Evolutionary conservation across 2,797 vertebrate species (phyloP), one percentile per base, ranked within the genome.

Genomic region (Darevskia nairensis): DNA sequence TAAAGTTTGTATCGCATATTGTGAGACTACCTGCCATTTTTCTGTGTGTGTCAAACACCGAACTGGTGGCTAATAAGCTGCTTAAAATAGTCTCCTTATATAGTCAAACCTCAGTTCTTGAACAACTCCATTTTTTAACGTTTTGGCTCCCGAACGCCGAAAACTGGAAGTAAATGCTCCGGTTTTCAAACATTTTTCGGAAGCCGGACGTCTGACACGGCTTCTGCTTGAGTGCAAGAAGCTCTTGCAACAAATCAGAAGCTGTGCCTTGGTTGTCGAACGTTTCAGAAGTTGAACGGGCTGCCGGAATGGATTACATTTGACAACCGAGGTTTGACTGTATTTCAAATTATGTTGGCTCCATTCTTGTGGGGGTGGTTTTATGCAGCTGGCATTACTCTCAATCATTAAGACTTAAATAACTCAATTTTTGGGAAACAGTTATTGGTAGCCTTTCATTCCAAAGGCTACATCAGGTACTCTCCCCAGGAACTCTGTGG

Each of bases 11-110:
- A 41, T 72, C 81, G 6, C 9, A 2, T 8, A 89, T 44, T 71
- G 39, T 59, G 84, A 88, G 84, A 76, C n/a, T 88, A 80, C 75
- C 9, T 78, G 46, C 68, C 46, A 55, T 64, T 89, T 90, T 85
- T 88, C 46, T 55, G 50, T 50, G 50, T 50, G 72, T 41, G 87
- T 87, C 81, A 86, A 74, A 82, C 86, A 27, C 21, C 87, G 35
- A 86, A 39, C 21, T 21, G 29, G 13, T 46, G 29, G 11, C 61
- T 84, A 72, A 35, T 81, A 84, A 55, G 39, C 41, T 82, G 32
- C 13, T 50, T 66, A 25, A 44, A 64, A 84, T 66, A 69, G 79
- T 35, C 25, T 72, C 79, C 50, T 59, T 59, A 39, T 29, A 25
- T 29, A 88, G 8, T 39, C 29, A 25, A 55, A 55, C 50, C 13